Conservation (phyloP, 1,140 invertebrate genomes). For the Episyrphus balteatus region DNA sequence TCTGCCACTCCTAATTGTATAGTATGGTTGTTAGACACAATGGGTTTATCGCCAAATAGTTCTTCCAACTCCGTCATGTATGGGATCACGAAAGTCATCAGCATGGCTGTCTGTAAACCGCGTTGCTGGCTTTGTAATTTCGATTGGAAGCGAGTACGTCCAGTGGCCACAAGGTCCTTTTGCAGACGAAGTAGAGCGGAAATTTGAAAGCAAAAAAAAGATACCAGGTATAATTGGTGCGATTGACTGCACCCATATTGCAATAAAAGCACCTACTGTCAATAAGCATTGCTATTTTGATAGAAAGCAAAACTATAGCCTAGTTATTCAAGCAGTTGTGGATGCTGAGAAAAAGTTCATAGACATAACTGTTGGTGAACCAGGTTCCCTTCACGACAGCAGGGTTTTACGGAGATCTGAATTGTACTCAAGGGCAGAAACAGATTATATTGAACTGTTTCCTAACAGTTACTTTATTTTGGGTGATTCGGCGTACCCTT, state of each 20-base stretch:
- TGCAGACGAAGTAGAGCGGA: background rate
- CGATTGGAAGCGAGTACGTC: background rate
- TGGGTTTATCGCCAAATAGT: too few relatives aligned
- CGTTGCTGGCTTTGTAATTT: background rate
- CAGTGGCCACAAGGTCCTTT: background rate
- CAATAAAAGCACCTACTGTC: background rate
- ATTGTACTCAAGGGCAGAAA: background rate
- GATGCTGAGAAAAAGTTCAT: slow-evolving; percentile 2
- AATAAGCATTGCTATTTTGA: background rate
- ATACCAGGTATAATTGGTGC: too few relatives aligned
- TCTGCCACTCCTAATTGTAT: too few relatives aligned
- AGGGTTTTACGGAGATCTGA: slow-evolving; percentile 2
- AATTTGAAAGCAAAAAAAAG: too few relatives aligned
- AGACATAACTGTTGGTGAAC: background rate
- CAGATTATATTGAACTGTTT: background rate
- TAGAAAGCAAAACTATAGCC: background rate
- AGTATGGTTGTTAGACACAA: too few relatives aligned
- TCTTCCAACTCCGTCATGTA: too few relatives aligned
- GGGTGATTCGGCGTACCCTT: too few relatives aligned
- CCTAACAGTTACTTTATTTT: slow-evolving; percentile 4
- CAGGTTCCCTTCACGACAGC: background rate
- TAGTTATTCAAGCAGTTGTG: background rate
- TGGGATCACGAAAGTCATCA: too few relatives aligned
- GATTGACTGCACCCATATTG: too few relatives aligned
- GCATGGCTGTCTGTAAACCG: background rate